A percentile compares a stretch with the other conserved stretches of the same genome.
Evolutionary conservation across 2,113 vertebrate species (phyloP).

Genomic region (Cairina moschata): DNA sequence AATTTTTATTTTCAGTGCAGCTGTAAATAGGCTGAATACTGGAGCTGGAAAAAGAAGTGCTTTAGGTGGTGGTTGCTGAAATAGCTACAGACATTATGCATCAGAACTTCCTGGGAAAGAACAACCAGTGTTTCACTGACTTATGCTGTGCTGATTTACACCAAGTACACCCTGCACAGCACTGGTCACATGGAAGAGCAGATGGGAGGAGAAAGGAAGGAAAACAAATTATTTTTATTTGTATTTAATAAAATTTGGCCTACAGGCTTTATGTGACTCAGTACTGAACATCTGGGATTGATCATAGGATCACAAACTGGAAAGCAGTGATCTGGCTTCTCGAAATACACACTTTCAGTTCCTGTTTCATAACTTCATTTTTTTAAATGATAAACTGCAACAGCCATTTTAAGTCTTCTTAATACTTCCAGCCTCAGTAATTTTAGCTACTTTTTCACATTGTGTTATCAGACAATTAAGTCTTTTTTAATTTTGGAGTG

Average conservation of each 20-base stretch:
- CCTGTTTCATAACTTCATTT: neutral
- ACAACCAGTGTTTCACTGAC: neutral
- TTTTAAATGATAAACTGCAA: neutral
- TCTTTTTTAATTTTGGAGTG: neutral
- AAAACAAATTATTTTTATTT: slow-evolving; percentile 36
- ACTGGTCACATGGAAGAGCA: neutral
- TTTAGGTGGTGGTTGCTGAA: neutral
- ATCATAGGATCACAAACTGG: slow-evolving; percentile 56
- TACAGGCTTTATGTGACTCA: slow-evolving; percentile 44
- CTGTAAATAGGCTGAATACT: neutral
- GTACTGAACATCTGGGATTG: slow-evolving; percentile 68
- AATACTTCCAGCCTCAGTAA: neutral
- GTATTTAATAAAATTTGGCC: slow-evolving; percentile 41
- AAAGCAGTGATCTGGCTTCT: slow-evolving; percentile 51
- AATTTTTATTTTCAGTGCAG: neutral
- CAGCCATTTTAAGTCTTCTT: slow-evolving; percentile 46
- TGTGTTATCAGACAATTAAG: rapidly evolving
- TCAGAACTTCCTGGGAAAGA: neutral
- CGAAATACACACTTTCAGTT: slow-evolving; percentile 53
- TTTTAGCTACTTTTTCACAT: slow-evolving; percentile 1
- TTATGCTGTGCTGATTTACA: neutral
- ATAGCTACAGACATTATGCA: neutral
- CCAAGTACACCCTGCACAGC: neutral
- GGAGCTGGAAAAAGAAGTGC: neutral
- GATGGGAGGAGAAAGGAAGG: neutral